phyloP scores from a whole-genome alignment of 2,113 vertebrate species.

The Carassius gibelio region DNA sequence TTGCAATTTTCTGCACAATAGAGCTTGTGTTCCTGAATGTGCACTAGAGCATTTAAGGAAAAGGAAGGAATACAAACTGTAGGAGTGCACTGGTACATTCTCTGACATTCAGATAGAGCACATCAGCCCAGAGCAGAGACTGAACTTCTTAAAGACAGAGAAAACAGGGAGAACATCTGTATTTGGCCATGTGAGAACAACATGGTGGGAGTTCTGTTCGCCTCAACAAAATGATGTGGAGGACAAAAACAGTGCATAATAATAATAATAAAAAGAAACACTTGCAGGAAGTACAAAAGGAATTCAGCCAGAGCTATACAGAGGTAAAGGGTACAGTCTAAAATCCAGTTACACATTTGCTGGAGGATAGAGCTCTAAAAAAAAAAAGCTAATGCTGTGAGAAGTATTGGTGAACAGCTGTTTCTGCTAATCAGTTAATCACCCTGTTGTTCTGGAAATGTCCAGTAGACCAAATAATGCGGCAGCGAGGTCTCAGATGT shows the following conservation, averaged over 20 bases:
- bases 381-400: neutral
- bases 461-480: constrained; percentile 11
- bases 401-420: neutral
- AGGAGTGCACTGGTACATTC: constrained; percentile 28
- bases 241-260: neutral
- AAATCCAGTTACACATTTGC: neutral
- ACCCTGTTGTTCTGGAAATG: constrained; percentile 11
- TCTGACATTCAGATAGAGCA: constrained; percentile 11
- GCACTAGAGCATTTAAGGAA: neutral
- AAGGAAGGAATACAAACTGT: neutral
- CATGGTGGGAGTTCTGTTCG: constrained; percentile 15
- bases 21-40: constrained; percentile 18
- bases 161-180: constrained; percentile 25
- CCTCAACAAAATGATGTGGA: neutral
- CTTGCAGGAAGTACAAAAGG: neutral
- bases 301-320: neutral
- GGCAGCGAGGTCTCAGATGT: neutral
- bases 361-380: neutral
- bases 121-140: constrained; percentile 8
- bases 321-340: neutral
- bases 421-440: constrained; percentile 1
- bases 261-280: neutral
- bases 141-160: constrained; percentile 7
- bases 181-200: constrained; percentile 24
- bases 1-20: constrained; percentile 30